Evolutionary conservation across 23 tunicate species (phyloP).

Genomic region (Styela clava): DNA sequence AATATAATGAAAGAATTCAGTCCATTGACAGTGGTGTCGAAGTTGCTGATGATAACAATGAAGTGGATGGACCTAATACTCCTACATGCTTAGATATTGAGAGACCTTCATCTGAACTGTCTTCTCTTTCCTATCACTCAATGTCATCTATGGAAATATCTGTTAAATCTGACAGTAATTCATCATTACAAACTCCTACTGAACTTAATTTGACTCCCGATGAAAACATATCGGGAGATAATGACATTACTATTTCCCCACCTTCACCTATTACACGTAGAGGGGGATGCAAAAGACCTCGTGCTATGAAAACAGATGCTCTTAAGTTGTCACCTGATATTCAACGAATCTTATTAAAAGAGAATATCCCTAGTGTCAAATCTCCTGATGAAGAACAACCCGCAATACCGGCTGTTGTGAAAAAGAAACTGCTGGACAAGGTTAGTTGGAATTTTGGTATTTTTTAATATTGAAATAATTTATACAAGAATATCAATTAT

Average conservation of each 20-base stretch:
- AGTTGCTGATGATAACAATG: not conserved
- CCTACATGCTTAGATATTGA: not conserved
- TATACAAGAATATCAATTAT: no score
- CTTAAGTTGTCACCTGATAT: not conserved
- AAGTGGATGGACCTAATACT: not conserved
- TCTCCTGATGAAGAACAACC: not conserved
- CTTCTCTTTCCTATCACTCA: not conserved
- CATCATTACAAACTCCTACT: not conserved
- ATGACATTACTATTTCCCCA: not conserved
- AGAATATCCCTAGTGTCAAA: not conserved
- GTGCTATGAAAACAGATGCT: not conserved
- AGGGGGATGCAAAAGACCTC: slow-evolving; percentile 8
- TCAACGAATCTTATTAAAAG: not conserved
- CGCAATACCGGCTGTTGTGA: not conserved
- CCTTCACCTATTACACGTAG: slow-evolving; percentile 9
- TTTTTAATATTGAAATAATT: no score
- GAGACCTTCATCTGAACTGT: not conserved
- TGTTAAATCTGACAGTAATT: not conserved
- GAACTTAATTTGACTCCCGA: not conserved
- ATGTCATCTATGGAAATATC: not conserved
- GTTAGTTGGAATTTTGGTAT: not conserved
- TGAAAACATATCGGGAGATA: not conserved
- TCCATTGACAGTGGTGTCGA: not conserved
- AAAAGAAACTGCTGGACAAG: not conserved
- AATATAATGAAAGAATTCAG: not conserved